phyloP scores from a whole-genome alignment of 1,140 invertebrate genomes.

The Anagrus nilaparvatae region DNA sequence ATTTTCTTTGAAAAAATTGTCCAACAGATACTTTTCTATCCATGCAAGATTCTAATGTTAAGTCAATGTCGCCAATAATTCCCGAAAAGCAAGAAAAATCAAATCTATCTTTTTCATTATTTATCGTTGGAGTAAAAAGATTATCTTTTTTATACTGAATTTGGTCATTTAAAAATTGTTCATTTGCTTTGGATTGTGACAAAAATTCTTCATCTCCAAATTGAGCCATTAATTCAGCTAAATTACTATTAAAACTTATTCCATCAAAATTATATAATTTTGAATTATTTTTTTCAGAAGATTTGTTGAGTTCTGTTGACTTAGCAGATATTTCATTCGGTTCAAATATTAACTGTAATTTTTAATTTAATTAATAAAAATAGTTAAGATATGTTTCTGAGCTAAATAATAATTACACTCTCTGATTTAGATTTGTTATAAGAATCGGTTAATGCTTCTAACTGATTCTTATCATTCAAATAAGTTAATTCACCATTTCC shows the following conservation, averaged over 20 bases:
- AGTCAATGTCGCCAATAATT: conserved; percentile 30
- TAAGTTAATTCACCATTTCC: too few species aligned
- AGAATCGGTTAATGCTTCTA: too few species aligned
- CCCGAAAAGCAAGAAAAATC: conserved; percentile 33
- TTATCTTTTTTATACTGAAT: conserved; percentile 25
- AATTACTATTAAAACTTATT: conserved; percentile 23
- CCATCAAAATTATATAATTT: conserved; percentile 9
- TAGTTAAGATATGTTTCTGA: conserved; percentile 3
- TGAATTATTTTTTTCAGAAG: conserved; percentile 15
- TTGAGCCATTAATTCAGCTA: conserved; percentile 27
- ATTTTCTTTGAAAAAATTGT: conserved; percentile 33
- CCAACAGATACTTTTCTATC: conserved; percentile 28
- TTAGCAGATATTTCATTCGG: conserved; percentile 32
- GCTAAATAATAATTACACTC: background rate
- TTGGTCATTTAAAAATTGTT: conserved; percentile 28
- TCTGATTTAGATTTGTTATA: conserved; percentile 2
- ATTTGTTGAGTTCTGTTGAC: conserved; percentile 27
- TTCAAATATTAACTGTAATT: conserved; percentile 28
- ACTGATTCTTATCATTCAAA: conserved; percentile 15
- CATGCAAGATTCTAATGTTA: conserved; percentile 28
- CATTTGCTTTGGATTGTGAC: conserved; percentile 24
- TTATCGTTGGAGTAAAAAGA: conserved; percentile 14
- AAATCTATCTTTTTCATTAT: conserved; percentile 22
- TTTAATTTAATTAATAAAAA: conserved; percentile 9
- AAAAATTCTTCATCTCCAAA: conserved; percentile 30